Conservation (phyloP, 2,113 vertebrate genomes). For the Cryptomyrus ogoouensis region DNA sequence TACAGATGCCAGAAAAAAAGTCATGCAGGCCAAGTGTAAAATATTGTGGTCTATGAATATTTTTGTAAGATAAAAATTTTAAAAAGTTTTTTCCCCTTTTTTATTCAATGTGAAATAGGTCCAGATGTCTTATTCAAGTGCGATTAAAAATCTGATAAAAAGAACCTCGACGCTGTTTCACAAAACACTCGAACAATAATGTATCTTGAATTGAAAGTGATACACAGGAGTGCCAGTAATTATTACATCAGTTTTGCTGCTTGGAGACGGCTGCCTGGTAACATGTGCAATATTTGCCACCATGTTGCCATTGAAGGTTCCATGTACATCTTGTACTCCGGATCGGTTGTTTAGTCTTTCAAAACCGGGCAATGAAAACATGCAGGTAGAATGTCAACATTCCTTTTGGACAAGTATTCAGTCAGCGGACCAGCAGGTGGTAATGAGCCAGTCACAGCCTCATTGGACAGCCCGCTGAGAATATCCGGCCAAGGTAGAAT, state of each 20-base stretch:
- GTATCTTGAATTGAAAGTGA: background rate
- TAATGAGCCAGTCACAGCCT: background rate
- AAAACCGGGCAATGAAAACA: background rate
- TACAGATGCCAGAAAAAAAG: background rate
- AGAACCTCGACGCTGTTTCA: background rate
- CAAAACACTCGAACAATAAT: background rate
- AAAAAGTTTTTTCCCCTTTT: background rate
- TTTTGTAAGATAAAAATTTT: background rate
- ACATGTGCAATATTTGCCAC: background rate
- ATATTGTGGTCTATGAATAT: background rate
- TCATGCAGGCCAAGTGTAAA: background rate
- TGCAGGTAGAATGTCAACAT: background rate
- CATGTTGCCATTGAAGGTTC: background rate
- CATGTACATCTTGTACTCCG: background rate
- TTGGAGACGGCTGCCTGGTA: background rate
- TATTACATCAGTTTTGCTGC: background rate
- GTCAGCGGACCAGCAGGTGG: background rate
- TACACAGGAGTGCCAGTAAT: background rate
- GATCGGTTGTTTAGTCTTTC: background rate
- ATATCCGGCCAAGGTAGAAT: background rate
- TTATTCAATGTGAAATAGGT: background rate
- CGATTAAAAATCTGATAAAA: background rate
- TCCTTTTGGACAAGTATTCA: background rate
- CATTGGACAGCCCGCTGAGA: background rate
- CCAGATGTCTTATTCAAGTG: background rate